Conservation (phyloP, 2,888 invertebrate genomes). For the Caenorhabditis sp. region DNA sequence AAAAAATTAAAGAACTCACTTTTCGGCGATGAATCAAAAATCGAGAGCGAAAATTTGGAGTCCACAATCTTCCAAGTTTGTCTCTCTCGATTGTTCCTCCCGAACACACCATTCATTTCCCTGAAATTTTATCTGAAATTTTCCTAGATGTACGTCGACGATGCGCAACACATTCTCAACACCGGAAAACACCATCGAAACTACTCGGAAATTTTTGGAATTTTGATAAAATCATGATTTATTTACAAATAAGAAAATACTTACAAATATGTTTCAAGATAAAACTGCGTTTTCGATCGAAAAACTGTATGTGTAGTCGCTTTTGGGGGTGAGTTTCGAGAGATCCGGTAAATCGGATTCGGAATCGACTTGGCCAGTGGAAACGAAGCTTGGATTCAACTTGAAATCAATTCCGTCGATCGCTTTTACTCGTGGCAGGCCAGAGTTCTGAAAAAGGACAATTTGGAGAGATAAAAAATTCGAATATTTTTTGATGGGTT, state of each 20-base stretch:
- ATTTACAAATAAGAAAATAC: not conserved
- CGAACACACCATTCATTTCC: too few relatives aligned
- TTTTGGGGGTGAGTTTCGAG: slow-evolving; percentile 11
- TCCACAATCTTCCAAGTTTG: too few relatives aligned
- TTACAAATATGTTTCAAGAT: slow-evolving; percentile 10
- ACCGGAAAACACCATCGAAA: slow-evolving; percentile 13
- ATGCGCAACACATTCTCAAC: slow-evolving; percentile 18
- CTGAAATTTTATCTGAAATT: not conserved
- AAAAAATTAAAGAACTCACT: too few relatives aligned
- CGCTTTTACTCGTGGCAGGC: slow-evolving; percentile 25
- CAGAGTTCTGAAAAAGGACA: slow-evolving; percentile 26
- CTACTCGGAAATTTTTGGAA: slow-evolving; percentile 20
- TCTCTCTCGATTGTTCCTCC: too few relatives aligned
- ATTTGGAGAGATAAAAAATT: too few relatives aligned
- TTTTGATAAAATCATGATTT: slow-evolving; percentile 8
- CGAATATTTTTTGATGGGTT: too few relatives aligned
- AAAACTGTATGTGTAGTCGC: slow-evolving; percentile 23
- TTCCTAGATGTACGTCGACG: slow-evolving; percentile 33
- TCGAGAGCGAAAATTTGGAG: not conserved
- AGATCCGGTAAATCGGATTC: slow-evolving; percentile 17
- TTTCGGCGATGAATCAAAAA: too few relatives aligned
- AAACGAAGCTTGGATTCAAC: slow-evolving; percentile 28
- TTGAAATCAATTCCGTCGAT: slow-evolving; percentile 45
- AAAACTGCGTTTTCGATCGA: slow-evolving; percentile 27
- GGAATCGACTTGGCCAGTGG: not conserved